phyloP scores from a whole-genome alignment of 2,888 invertebrate species.

The Scaptomyza flava region DNA sequence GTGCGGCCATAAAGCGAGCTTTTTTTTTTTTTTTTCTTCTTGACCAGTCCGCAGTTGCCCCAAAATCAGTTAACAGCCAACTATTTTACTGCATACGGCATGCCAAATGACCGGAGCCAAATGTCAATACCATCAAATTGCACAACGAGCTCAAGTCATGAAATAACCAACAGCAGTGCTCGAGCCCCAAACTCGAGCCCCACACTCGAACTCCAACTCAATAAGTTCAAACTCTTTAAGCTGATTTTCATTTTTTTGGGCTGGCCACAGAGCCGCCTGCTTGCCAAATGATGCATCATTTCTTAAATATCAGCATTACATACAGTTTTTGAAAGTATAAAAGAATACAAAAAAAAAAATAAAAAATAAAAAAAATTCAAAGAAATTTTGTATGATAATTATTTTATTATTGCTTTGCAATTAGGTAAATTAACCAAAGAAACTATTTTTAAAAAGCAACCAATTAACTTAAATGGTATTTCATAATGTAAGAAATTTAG shows the following conservation, averaged over 20 bases:
- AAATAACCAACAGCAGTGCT: conserved; percentile 42
- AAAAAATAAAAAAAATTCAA: background rate
- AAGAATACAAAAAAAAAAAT: too few species aligned
- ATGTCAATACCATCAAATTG: conserved; percentile 73
- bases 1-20: conserved; percentile 53
- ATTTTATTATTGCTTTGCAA: too few species aligned
- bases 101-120: conserved; percentile 74
- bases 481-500: background rate
- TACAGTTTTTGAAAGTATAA: background rate
- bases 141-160: conserved; percentile 33
- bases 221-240: conserved; percentile 22
- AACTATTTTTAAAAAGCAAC: background rate
- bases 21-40: conserved; percentile 35
- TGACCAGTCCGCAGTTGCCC: conserved; percentile 40
- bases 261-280: background rate
- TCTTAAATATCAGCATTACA: conserved; percentile 10
- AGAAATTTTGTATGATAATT: background rate
- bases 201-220: conserved; percentile 22
- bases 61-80: conserved; percentile 77
- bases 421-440: background rate
- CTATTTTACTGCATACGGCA: conserved; percentile 68
- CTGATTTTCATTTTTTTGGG: background rate
- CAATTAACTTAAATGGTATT: too few species aligned
- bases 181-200: conserved; percentile 7
- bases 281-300: conserved; percentile 9